Conservation (phyloP, 1,140 invertebrate species). For the Pseudobourletiella spinata region DNA sequence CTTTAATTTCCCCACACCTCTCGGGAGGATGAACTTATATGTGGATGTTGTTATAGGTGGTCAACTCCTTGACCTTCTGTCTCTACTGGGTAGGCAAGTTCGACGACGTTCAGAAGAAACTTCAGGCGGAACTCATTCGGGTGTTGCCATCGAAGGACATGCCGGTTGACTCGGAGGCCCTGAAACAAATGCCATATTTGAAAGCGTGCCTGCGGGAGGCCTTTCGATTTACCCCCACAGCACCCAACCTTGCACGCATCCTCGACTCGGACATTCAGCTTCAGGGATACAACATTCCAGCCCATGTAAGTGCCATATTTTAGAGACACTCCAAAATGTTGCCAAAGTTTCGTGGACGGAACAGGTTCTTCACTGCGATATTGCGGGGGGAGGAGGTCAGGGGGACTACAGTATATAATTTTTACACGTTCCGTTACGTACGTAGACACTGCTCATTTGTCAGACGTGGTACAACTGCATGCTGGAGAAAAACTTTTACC, state of each 20-base stretch:
- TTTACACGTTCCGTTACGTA: no score
- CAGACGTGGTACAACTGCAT: constrained; percentile 74
- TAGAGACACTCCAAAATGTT: no score
- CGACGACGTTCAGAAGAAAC: constrained; percentile 51
- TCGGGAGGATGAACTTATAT: no score
- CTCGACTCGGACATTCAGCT: constrained; percentile 65
- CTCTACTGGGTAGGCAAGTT: constrained; percentile 37
- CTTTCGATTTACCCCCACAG: constrained; percentile 72
- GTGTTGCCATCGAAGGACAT: constrained; percentile 48
- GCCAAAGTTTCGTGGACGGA: no score
- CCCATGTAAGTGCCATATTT: constrained; percentile 54
- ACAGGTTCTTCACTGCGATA: no score
- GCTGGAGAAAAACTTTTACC: constrained; percentile 64
- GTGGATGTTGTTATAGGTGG: no score
- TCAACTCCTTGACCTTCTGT: constrained; percentile 1
- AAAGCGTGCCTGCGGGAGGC: constrained; percentile 79
- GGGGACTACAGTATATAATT: no score
- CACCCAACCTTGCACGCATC: constrained; percentile 70
- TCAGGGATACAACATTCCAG: constrained; percentile 61
- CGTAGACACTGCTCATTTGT: constrained; percentile 70
- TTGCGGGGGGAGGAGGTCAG: no score
- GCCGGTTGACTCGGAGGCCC: constrained; percentile 49
- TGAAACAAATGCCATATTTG: constrained; percentile 59
- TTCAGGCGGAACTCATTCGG: constrained; percentile 60
- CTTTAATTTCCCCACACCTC: no score